These are phyloP conservation scores for Oryzias celebensis DNA, from an alignment of 2,113 vertebrate genomes.

Conservation along the genomic window DNA sequence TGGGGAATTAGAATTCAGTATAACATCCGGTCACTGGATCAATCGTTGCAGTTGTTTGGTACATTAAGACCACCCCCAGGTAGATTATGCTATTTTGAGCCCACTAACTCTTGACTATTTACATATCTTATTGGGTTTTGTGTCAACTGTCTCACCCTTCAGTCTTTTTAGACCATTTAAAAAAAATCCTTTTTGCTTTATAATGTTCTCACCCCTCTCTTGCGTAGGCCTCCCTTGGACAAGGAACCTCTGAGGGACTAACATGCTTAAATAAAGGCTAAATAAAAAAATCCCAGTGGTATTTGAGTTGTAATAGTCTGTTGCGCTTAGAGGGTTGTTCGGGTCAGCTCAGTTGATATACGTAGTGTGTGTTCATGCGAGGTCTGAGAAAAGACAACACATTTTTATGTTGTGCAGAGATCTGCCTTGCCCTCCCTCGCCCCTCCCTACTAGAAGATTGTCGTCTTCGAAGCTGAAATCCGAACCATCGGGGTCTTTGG, in stretches of 20 bases:
- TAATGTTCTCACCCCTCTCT: too few relatives aligned
- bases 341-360: background rate
- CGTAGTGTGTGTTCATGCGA: background rate
- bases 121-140: too few relatives aligned
- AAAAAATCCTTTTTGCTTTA: background rate
- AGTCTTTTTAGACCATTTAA: too few relatives aligned
- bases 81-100: too few relatives aligned
- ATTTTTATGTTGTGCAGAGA: slow-evolving; percentile 6
- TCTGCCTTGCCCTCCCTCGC: slow-evolving; percentile 1
- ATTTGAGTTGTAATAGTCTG: slow-evolving; percentile 7
- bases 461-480: slow-evolving; percentile 2
- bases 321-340: background rate
- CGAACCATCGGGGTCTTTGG: slow-evolving; percentile 1
- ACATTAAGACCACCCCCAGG: too few relatives aligned
- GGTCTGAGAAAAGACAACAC: slow-evolving; percentile 13
- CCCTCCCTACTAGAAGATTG: slow-evolving; percentile 4
- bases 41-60: too few relatives aligned
- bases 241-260: too few relatives aligned
- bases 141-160: too few relatives aligned
- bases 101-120: too few relatives aligned
- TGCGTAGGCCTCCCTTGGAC: too few relatives aligned
- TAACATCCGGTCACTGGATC: too few relatives aligned
- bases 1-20: too few relatives aligned
- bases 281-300: slow-evolving; percentile 8
- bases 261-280: background rate